phyloP scores from a whole-genome alignment of 2,888 invertebrate genomes.

The Athetis lepigone region DNA sequence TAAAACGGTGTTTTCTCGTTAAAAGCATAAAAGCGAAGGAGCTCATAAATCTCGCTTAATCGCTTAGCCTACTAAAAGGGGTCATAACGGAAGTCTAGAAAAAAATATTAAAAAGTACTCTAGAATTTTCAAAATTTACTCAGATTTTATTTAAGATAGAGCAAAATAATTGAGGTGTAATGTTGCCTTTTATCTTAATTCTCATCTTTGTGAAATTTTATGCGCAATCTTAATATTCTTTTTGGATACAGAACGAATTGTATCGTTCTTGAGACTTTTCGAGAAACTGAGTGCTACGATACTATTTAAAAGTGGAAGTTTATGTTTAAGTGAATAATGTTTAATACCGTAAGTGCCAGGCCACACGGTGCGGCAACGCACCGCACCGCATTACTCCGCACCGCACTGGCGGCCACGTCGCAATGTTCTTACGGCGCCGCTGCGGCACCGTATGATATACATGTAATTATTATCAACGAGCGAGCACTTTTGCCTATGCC shows the following conservation, averaged over 20 bases:
- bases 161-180: slow-evolving; percentile 51
- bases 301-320: no score
- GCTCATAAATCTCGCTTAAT: slow-evolving; percentile 32
- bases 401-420: no score
- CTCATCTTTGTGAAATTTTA: slow-evolving; percentile 41
- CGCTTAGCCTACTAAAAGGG: slow-evolving; percentile 23
- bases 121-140: slow-evolving; percentile 25
- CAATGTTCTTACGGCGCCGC: no score
- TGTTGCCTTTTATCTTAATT: slow-evolving; percentile 55
- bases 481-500: no score
- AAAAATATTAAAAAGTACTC: slow-evolving; percentile 27
- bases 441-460: no score
- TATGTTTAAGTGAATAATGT: no score
- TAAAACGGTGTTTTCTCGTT: slow-evolving; percentile 1
- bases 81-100: slow-evolving; percentile 29
- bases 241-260: slow-evolving; percentile 33
- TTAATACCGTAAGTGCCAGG: no score
- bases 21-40: slow-evolving; percentile 5
- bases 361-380: no score
- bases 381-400: no score
- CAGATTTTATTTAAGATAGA: slow-evolving; percentile 59
- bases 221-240: slow-evolving; percentile 47
- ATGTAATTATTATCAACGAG: no score
- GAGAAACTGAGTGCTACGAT: slow-evolving; percentile 8
- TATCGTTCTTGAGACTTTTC: slow-evolving; percentile 27